These are phyloP conservation scores for Helobdella robusta DNA, from an alignment of 2,888 invertebrate genomes.

Conservation along the genomic window DNA sequence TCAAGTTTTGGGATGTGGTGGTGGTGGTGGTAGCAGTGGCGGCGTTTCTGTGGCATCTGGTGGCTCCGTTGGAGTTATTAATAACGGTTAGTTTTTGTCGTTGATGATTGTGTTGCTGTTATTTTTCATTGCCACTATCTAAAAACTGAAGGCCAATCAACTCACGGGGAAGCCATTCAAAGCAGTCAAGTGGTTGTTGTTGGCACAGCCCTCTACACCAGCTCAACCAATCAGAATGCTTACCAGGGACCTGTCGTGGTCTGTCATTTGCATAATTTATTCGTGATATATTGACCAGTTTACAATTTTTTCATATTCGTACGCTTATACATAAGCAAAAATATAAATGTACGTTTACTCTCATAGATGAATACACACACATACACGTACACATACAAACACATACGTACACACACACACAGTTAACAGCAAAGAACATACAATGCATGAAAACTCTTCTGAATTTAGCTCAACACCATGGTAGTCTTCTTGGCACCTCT, in stretches of 20 bases:
- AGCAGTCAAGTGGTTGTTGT: slow-evolving; percentile 91
- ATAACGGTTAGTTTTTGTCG: too few species aligned
- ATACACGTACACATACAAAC: too few species aligned
- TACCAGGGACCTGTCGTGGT: slow-evolving; percentile 82
- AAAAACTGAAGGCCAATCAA: too few species aligned
- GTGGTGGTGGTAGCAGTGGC: too few species aligned
- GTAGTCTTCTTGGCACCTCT: slow-evolving; percentile 77
- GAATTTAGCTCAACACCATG: slow-evolving; percentile 79
- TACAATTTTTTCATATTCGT: background rate
- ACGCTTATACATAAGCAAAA: background rate
- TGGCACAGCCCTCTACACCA: slow-evolving; percentile 82
- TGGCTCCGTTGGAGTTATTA: too few species aligned
- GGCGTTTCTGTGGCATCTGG: background rate
- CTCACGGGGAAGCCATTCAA: slow-evolving; percentile 17
- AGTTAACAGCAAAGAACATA: slow-evolving; percentile 86
- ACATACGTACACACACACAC: too few species aligned
- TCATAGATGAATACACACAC: too few species aligned
- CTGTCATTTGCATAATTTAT: slow-evolving; percentile 25
- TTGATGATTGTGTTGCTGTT: too few species aligned
- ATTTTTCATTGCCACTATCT: too few species aligned
- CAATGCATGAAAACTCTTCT: slow-evolving; percentile 88
- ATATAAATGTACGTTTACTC: background rate
- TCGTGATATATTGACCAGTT: too few species aligned
- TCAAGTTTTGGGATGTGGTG: slow-evolving; percentile 68
- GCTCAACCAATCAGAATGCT: slow-evolving; percentile 55